Evolutionary conservation across 2,888 invertebrate genomes (phyloP).

Genomic region (Tanypteryx hageni): DNA sequence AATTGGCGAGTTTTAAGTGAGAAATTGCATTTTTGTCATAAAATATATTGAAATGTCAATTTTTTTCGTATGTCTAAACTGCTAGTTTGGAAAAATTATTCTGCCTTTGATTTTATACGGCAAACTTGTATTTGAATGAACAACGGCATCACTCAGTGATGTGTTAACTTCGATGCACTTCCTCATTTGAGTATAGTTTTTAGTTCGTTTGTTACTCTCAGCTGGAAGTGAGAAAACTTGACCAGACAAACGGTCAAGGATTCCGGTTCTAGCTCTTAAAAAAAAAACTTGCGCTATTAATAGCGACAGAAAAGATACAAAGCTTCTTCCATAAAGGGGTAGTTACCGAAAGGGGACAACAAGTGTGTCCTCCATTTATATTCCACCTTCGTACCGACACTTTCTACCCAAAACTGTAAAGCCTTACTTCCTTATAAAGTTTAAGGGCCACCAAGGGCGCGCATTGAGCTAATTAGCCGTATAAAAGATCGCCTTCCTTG

Average conservation of each 20-base stretch:
- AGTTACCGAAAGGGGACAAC: not conserved
- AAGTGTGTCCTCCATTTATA: constrained; percentile 14
- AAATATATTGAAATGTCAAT: too few relatives aligned
- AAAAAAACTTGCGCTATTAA: not conserved
- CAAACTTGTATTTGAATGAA: too few relatives aligned
- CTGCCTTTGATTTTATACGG: too few relatives aligned
- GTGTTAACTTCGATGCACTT: not conserved
- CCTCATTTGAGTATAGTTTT: not conserved
- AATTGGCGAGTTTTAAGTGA: too few relatives aligned
- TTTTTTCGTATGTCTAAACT: too few relatives aligned
- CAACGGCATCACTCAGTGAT: too few relatives aligned
- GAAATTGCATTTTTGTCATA: too few relatives aligned
- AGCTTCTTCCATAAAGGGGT: not conserved
- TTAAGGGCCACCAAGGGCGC: not conserved
- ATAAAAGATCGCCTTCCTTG: not conserved
- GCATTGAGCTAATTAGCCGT: constrained; percentile 10
- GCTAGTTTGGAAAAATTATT: too few relatives aligned
- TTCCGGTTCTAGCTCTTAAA: not conserved
- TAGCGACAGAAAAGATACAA: constrained; percentile 3
- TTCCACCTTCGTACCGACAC: not conserved
- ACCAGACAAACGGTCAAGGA: constrained; percentile 18
- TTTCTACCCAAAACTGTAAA: constrained; percentile 16
- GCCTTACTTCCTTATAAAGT: not conserved
- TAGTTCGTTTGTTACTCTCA: not conserved
- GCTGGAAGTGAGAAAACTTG: not conserved